Evolutionary conservation across 2,888 invertebrate species (phyloP).

Genomic region (Cryptophagus acutangulus): DNA sequence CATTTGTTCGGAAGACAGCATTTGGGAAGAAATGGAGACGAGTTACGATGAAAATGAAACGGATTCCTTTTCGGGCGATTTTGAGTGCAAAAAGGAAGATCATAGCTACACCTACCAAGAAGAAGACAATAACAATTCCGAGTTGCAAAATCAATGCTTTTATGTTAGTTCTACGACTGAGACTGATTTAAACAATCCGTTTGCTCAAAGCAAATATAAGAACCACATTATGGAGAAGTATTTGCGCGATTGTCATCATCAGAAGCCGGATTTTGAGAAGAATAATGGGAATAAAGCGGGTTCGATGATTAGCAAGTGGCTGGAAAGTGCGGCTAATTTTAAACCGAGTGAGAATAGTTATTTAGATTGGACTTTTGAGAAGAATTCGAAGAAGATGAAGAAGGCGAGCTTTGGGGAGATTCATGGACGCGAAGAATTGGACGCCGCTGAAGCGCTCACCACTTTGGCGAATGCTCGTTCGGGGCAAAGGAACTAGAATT

Average conservation of each 20-base stretch:
- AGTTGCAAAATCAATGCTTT: constrained; percentile 41
- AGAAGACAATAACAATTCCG: constrained; percentile 31
- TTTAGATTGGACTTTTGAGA: constrained; percentile 56
- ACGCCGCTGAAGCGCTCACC: constrained; percentile 71
- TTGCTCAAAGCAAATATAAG: constrained; percentile 50
- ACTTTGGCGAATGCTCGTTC: constrained; percentile 52
- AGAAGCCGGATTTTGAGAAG: constrained; percentile 32
- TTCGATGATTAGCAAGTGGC: constrained; percentile 68
- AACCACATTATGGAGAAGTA: constrained; percentile 59
- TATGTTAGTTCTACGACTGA: constrained; percentile 47
- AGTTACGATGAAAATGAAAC: constrained; percentile 21
- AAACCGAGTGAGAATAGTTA: constrained; percentile 68
- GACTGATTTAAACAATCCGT: constrained; percentile 39
- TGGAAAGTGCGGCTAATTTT: constrained; percentile 70
- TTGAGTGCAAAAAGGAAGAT: constrained; percentile 29
- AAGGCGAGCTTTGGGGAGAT: constrained; percentile 24
- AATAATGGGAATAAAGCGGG: constrained; percentile 44
- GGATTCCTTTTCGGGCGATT: constrained; percentile 15
- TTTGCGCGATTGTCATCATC: constrained; percentile 50
- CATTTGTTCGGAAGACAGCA: constrained; percentile 72
- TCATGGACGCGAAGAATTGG: constrained; percentile 67
- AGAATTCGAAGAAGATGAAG: constrained; percentile 39
- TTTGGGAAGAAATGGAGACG: constrained; percentile 62
- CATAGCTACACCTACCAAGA: constrained; percentile 39
- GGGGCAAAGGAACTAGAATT: constrained; percentile 9